Evolutionary conservation across 2,888 invertebrate species (phyloP), one percentile per base, ranked within the genome.

Genomic region (Eumacrocentrus americanus): DNA sequence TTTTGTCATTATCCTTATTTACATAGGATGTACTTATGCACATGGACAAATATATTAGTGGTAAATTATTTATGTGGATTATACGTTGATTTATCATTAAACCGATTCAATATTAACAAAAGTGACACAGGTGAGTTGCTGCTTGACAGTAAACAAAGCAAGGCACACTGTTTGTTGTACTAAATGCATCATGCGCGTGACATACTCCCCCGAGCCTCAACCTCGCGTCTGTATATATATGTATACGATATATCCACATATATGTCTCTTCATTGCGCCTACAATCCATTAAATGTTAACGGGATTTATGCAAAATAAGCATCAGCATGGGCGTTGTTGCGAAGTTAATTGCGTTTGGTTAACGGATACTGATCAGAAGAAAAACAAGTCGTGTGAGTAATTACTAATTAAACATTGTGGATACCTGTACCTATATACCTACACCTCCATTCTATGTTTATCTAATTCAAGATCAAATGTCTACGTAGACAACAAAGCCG

Each of bases 101-200:
- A 35, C 5, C 14, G 47, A 48, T 60, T 54, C 59, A 59, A 59
- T 59, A 59, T 54, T 59, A 53, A 59, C 59, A 54, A 54, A 53
- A 40, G 48, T 40, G 48, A 54, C 54, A 37, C 44, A 54, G 54
- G 59, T 54, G 59, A 59, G 48, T 29, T 25, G 14, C 25, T 48
- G 53, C 38, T 42, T 29, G 25, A 25, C 40, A 38, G 37, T 46
- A 59, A 59, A 53, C 53, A 59, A 38, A 38, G 23, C 48, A 48
- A n/a, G 46, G 40, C 14, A 35, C 46, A 40, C 38, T 59, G 59
- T 59, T 59, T 59, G 40, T 48, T 6, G 34, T 54, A 29, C 48
- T 59, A 48, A 60, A 60, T 54, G 48, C 54, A 55, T 60, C 12
- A 42, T 23, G 23, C 48, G 54, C 40, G 42, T 58, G 25, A 46